Evolutionary conservation across 92 coral and sea anemone species (phyloP).

Genomic region (Palythoa heliodiscus): DNA sequence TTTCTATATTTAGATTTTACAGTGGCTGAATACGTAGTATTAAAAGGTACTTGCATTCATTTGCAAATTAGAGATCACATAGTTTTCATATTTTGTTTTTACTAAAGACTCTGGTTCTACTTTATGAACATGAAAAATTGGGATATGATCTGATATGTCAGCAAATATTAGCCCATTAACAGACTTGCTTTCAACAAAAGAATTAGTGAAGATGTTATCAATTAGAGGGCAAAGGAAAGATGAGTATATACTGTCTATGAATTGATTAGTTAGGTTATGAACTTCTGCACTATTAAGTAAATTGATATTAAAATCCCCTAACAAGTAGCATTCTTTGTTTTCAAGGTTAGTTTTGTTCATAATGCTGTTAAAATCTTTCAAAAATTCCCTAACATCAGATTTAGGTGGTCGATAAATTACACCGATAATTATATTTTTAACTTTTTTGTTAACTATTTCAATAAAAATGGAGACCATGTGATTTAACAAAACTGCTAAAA

Average conservation of each 20-base stretch:
- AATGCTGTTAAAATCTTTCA: conserved; percentile 33
- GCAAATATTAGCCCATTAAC: conserved; percentile 33
- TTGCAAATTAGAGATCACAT: not conserved
- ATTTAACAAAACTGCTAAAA: too few species aligned
- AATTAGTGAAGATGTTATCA: conserved; percentile 25
- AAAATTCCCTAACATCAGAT: conserved; percentile 26
- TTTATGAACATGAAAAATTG: conserved; percentile 36
- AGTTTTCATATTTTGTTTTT: not conserved
- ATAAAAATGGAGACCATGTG: conserved; percentile 30
- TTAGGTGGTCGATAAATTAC: conserved; percentile 40
- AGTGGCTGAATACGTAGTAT: too few species aligned
- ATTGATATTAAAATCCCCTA: conserved; percentile 20
- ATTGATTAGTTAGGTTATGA: conserved; percentile 27
- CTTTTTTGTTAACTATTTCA: conserved; percentile 30
- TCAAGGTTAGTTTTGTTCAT: conserved; percentile 7
- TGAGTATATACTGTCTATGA: conserved; percentile 22
- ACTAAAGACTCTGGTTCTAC: not conserved
- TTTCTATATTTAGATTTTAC: too few species aligned
- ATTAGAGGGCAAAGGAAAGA: conserved; percentile 14
- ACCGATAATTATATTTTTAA: conserved; percentile 26
- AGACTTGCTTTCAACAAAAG: conserved; percentile 19
- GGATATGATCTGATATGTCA: conserved; percentile 45
- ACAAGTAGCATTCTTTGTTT: conserved; percentile 23
- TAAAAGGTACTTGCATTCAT: too few species aligned
- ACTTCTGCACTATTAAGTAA: conserved; percentile 11